Evolutionary conservation across 2,797 vertebrate species (phyloP), one percentile per base, ranked within the genome.

Genomic region (Austrolebias charrua): DNA sequence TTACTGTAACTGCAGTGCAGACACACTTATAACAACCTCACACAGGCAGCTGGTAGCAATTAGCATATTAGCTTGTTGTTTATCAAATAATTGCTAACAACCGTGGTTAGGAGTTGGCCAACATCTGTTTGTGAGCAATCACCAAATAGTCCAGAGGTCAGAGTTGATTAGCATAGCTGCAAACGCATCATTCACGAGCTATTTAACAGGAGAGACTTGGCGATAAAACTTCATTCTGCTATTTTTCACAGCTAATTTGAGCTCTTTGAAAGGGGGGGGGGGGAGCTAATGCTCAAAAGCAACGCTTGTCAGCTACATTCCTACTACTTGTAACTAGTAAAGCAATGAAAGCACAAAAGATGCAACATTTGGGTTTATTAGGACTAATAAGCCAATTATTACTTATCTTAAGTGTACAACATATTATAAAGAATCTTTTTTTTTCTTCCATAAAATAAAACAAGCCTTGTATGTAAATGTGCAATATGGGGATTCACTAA

Each of bases 51-150:
- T 92, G 91, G 74, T 59, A 89, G 80, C 84, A 92, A 92, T 92
- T 92, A 92, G 83, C 88, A 77, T 89, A 93, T 93, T 92, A 92
- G 85, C 80, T 82, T 63, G 86, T 85, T 91, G 88, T 89, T 92
- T 88, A 92, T 92, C 91, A 90, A 91, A 92, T 91, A 91, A 91
- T 91, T 90, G 84, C 85, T 86, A 88, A 87, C 82, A 80, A 90
- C 87, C 77, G 65, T 66, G 80, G 75, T 86, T 88, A 66, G 46
- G 70, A 71, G 46, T 45, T 73, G 71, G 86, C 86, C 79, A 79
- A 92, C 90, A 91, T 93, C 88, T 93, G 92, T 84, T 90, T 80
- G 80, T 31, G 53, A 78, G 86, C 85, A 88, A 86, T 88, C 83
- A 82, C 86, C 86, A 89, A 88, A 89, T 91, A 90, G 82, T 88